Base-by-base conservation (phyloP, 2,888 invertebrate species). In the Atethmia centrago region DNA sequence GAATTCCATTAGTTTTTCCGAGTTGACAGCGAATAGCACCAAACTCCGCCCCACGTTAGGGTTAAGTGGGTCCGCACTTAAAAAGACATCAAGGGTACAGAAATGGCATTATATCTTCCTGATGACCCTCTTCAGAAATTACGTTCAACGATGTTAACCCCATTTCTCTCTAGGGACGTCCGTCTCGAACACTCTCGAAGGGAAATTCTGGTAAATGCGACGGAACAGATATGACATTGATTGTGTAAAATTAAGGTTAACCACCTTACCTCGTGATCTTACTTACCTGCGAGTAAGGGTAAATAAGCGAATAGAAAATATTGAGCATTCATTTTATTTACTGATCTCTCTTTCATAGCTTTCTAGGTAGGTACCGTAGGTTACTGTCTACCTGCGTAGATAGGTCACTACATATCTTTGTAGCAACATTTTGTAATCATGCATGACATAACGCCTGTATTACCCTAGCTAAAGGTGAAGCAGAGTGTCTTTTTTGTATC, bases 81-180 rank as follows among this genome's bases (percentile, higher is more conserved):
- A 95, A 96, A 95, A 95, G 93, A 95, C 96, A 96, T 96, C 95
- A 96, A 94, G 95, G 94, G 93, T 92, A 94, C 93, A 95, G 94
- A 94, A 94, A 95, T 94, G 92, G 94, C 93, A 94, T 95, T 95
- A 95, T 95, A 95, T 94, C 94, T 94, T 95, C 92, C 93, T 95
- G 95, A 95, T 95, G 95, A 93, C 95, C 95, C 94, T 93, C 92
- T 92, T 91, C 90, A 91, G 92, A 94, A 94, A 95, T 94, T 94
- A 94, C 93, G 90, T 90, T 91, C 92, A 91, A 93, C 91, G 91
- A 92, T 92, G 92, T 92, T 92, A 92, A 90, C 92, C 92, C 90
- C 91, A 90, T 92, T 93, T 89, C 90, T 91, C 88, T 87, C 88
- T 64, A 80, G 88, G 89, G 89, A 90, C 86, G 88, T 90, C 88